Base-by-base conservation (phyloP, 1,140 invertebrate species). In the Pygmarrhopalites habei region DNA sequence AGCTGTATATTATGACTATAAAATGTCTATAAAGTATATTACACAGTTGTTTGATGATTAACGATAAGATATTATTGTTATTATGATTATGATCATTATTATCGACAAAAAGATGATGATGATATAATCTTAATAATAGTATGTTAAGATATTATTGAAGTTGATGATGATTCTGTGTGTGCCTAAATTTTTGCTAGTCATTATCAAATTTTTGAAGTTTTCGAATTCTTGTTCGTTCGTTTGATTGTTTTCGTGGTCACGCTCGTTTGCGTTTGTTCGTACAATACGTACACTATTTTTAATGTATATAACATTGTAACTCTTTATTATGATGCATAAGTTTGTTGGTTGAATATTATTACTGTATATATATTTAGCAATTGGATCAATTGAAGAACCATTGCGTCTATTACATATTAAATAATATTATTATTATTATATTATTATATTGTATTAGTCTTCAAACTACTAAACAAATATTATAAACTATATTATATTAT, bases 181-280 rank as follows among this genome's bases (percentile, higher is more conserved):
- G 60, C 60, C 60, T 62, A 56, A 62, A 62, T n/a, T 56, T 61
- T 56, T 56, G 43, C 60, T 62, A 62, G 60, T 62, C 60, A 62
- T 56, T 43, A 57, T 53, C 57, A 62, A 51, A 56, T 53, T 44
- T 49, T 62, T 62, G 41, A 43, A 62, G 39, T 62, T 62, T 26
- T 26, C 19, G 39, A n/a, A 41, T 39, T 26, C 21, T 30, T 56
- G 5, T 41, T 56, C 53, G 53, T 56, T 35, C 30, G 17, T 56
- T 56, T 56, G 53, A 39, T 52, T 52, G 49, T 52, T 52, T 52
- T 52, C 49, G 49, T 52, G 49, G 49, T 52, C 49, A 52, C 49
- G 49, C 49, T 52, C 49, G 49, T 52, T n/a, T n/a, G n/a, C 32
- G 15, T 35, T 28, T 52, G 49, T 52, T 52, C 49, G 49, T 52